phyloP scores from a whole-genome alignment of 1,140 invertebrate species.

The Dendrolimus kikuchii region DNA sequence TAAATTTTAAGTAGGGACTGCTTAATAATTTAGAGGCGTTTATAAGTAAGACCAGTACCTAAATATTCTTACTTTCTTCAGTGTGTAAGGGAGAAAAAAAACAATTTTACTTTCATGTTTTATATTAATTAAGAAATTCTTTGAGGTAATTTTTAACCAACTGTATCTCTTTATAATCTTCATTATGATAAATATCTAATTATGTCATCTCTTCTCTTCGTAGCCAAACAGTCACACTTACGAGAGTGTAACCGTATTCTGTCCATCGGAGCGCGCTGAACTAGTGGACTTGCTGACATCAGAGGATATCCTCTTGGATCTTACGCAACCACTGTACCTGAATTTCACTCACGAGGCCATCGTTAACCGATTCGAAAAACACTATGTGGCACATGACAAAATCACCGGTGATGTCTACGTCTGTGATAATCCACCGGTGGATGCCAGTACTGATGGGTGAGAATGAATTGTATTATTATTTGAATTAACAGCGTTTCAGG shows the following conservation, averaged over 20 bases:
- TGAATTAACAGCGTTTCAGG: too few relatives aligned
- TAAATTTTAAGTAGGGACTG: too few relatives aligned
- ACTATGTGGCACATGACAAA: slow-evolving; percentile 80
- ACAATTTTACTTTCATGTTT: too few relatives aligned
- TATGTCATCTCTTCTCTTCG: slow-evolving; percentile 13
- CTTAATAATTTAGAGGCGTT: too few relatives aligned
- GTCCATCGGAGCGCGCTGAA: slow-evolving; percentile 81
- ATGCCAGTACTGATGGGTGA: slow-evolving; percentile 72
- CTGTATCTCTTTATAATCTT: too few relatives aligned
- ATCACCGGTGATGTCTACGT: slow-evolving; percentile 85
- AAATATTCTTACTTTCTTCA: too few relatives aligned
- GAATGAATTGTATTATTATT: slow-evolving; percentile 11
- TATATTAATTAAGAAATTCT: too few relatives aligned
- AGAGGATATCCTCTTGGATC: slow-evolving; percentile 84
- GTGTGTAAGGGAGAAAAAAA: too few relatives aligned
- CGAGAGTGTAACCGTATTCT: slow-evolving; percentile 87
- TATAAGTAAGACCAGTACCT: too few relatives aligned
- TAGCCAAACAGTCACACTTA: slow-evolving; percentile 83
- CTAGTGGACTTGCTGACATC: slow-evolving; percentile 78
- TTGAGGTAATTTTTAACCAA: too few relatives aligned
- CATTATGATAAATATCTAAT: too few relatives aligned
- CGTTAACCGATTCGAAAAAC: slow-evolving; percentile 78
- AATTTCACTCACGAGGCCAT: slow-evolving; percentile 87
- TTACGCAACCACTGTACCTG: slow-evolving; percentile 83
- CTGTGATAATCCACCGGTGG: slow-evolving; percentile 74